Conservation (phyloP, 2,113 vertebrate genomes). For the Leptobrachium leishanense region DNA sequence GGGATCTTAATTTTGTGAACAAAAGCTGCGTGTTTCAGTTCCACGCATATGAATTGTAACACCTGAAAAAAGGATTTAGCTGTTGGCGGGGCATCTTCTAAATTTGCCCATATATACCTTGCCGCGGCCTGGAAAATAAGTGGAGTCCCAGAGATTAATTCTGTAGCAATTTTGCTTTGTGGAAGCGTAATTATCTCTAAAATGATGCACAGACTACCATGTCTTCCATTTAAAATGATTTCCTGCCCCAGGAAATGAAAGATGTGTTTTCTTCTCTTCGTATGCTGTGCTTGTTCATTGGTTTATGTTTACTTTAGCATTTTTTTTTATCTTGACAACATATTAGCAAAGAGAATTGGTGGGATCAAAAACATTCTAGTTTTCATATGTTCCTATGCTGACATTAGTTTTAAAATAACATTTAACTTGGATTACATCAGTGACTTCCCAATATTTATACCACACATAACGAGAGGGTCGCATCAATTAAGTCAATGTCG, state of each 20-base stretch:
- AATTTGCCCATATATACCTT: constrained; percentile 6
- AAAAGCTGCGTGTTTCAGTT: constrained; percentile 14
- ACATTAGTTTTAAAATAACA: no score
- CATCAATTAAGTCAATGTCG: no score
- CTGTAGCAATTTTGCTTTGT: constrained; percentile 1
- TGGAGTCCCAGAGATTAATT: constrained; percentile 20
- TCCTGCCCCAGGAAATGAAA: not conserved
- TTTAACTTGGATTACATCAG: no score
- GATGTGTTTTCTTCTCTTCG: not conserved
- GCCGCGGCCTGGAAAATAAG: not conserved
- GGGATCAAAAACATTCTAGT: no score
- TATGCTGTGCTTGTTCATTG: no score
- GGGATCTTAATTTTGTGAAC: constrained; percentile 16
- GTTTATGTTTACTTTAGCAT: no score
- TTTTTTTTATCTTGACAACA: no score
- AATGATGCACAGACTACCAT: constrained; percentile 1
- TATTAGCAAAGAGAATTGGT: no score
- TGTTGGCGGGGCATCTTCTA: not conserved
- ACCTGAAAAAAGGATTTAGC: no score
- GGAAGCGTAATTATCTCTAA: not conserved
- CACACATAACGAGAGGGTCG: no score
- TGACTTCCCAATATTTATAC: no score
- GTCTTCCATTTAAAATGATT: constrained; percentile 18
- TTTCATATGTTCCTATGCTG: no score
- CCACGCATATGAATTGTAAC: constrained; percentile 3